These are phyloP conservation scores for Asbolus verrucosus DNA, from an alignment of 1,140 invertebrate genomes.

Conservation along the genomic window DNA sequence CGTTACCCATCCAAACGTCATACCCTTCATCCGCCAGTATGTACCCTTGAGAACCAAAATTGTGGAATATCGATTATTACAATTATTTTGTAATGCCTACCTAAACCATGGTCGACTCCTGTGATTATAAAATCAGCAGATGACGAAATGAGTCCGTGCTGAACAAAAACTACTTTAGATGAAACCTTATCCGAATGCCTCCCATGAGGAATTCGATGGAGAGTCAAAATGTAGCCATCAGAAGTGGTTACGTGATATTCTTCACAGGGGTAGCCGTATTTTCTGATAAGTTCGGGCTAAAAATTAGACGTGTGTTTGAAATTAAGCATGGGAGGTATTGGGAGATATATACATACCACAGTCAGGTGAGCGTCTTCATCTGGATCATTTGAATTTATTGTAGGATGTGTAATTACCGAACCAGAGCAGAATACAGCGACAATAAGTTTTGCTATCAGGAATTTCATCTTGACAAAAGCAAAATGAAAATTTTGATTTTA, in stretches of 20 bases:
- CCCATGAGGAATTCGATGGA: conserved; percentile 74
- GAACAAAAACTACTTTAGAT: conserved; percentile 63
- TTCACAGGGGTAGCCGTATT: conserved; percentile 67
- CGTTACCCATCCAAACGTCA: conserved; percentile 83
- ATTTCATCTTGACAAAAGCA: too few species aligned
- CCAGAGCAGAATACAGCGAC: too few species aligned
- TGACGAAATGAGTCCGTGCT: conserved; percentile 76
- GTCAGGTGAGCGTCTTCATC: conserved; percentile 29
- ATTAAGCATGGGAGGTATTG: not conserved
- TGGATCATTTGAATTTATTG: too few species aligned
- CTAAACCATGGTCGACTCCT: conserved; percentile 64
- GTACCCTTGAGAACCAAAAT: too few species aligned
- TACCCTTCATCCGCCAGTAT: conserved; percentile 78
- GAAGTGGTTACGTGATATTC: conserved; percentile 74
- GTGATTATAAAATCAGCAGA: conserved; percentile 75
- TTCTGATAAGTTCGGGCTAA: conserved; percentile 52
- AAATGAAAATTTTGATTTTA: too few species aligned
- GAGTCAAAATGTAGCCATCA: conserved; percentile 78
- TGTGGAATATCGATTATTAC: too few species aligned
- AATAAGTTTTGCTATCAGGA: too few species aligned
- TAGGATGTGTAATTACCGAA: too few species aligned
- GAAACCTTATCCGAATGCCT: not conserved
- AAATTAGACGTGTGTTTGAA: conserved; percentile 7
- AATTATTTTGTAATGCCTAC: too few species aligned
- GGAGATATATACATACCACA: conserved; percentile 33